A percentile compares a stretch with the other conserved stretches of the same genome.
Evolutionary conservation across 2,888 invertebrate species (phyloP).

Genomic region (Drosophila macrothrix): DNA sequence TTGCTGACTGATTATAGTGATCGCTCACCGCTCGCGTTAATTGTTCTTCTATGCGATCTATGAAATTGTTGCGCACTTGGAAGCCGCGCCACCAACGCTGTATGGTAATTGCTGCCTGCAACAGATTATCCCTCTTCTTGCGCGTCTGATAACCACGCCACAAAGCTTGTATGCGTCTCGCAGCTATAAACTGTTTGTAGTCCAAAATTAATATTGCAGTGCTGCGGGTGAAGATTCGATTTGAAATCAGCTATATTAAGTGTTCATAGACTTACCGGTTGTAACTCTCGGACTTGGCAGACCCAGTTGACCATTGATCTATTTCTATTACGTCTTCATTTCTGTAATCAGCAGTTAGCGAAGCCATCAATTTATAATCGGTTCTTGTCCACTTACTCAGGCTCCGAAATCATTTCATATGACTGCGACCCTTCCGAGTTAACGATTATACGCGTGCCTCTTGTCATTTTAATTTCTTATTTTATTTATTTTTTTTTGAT

Average conservation of each 20-base stretch:
- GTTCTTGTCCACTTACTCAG: not conserved
- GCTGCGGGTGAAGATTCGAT: slow-evolving; percentile 34
- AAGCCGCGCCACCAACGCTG: slow-evolving; percentile 82
- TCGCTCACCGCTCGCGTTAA: slow-evolving; percentile 53
- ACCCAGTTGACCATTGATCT: not conserved
- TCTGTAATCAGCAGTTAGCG: slow-evolving; percentile 1
- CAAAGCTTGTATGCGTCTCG: slow-evolving; percentile 72
- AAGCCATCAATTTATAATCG: not conserved
- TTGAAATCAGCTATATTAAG: not conserved
- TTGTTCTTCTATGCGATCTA: slow-evolving; percentile 44
- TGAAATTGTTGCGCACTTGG: slow-evolving; percentile 26
- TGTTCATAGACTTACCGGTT: slow-evolving; percentile 8
- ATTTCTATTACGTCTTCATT: not conserved
- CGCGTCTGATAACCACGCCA: slow-evolving; percentile 64
- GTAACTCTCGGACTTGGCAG: not conserved
- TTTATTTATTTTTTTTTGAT: not conserved
- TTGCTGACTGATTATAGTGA: slow-evolving; percentile 63
- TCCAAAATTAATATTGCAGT: slow-evolving; percentile 60
- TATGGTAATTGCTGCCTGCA: slow-evolving; percentile 52
- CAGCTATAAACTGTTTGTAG: slow-evolving; percentile 72
- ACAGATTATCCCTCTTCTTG: slow-evolving; percentile 1
- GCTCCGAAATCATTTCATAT: not conserved
- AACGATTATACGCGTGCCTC: not conserved
- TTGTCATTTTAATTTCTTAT: not conserved
- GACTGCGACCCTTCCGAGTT: not conserved